Base-by-base conservation (phyloP, 2,113 vertebrate species). In the Burhinus oedicnemus region DNA sequence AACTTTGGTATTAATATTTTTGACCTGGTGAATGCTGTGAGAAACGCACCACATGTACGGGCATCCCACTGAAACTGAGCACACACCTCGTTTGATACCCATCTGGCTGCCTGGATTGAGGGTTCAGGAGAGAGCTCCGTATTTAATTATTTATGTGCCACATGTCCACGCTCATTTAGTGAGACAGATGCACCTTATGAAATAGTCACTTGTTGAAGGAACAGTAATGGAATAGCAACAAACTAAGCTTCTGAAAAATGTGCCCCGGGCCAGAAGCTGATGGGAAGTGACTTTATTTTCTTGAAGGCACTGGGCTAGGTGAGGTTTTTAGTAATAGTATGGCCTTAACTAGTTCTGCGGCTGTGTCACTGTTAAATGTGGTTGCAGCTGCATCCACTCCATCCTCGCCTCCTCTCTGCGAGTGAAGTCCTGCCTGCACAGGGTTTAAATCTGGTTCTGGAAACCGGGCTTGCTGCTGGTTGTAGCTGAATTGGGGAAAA, bases 11-110 rank as follows among this genome's bases (percentile, higher is more conserved):
- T 88, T 52, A 6, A 2, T 71, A 3, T 8, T 93, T 82, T 61
- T 80, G 38, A 92, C 22, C 18, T 11, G 58, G 23, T 72, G 79
- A 68, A 26, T 55, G 74, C 61, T 85, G 34, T 90, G 16, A 81
- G 79, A n/a, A 78, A 51, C 1, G 15, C 16, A 13, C 25, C 0
- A 3, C 4, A 0, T 13, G 27, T 52, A 7, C 1, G 2, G 64
- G 83, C 19, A 11, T 20, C 47, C 32, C 47, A 2, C 36, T 18
- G 60, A 78, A 34, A 21, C 3, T 0, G 12, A 38, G 76, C 6
- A 23, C 64, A 5, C 13, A 4, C 11, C 66, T 60, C 2, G 2
- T 11, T 1, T 51, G 55, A 7, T 32, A 9, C 54, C 44, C 6
- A 2, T 5, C 30, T 7, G 51, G 40, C 68, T 82, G 61, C 90